Base-by-base conservation (phyloP, 37 sponge, comb jelly and placozoan genomes). In the Halisarca cf. caerulea region DNA sequence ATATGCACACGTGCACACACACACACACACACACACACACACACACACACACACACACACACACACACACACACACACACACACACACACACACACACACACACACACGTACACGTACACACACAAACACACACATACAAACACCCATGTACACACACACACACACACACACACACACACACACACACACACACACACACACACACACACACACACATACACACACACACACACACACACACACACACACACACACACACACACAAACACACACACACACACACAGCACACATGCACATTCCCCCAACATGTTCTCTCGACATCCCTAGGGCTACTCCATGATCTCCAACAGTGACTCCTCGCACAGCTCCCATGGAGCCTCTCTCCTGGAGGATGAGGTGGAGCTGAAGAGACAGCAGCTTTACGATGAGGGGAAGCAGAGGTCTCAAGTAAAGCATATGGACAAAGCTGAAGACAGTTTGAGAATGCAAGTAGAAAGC, bases 321-420 rank as follows among this genome's bases (percentile, higher is more conserved):
- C 42, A 68, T 71, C 42, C 4, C 6, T 36, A 84, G 41, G 54
- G 73, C 21, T 51, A 71, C 71, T 72, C 73, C 58, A 74, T 74
- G 77, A 74, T 74, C 36, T 74, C 77, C 44, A 78, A 79, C 62
- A 81, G 82, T 81, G 82, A 81, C 42, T 59, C 64, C 15, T 81
- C 82, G 27, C 37, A 4, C 9, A 59, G 62, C 41, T 81, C 82
- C n/a, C 77, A 74, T 40, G 45, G 45, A 2, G 40, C 38, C 30
- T 59, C 82, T 38, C 62, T 47, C 11, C 11, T 18, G 28, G 44
- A 59, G 39, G 62, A 34, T 59, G 53, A 81, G 30, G 41, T 90
- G 24, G 83, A 82, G 35, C 0, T 21, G 15, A 83, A 82, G 86
- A 89, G 89, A 71, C 89, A 80, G 30, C 84, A 80, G 59, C 81